phyloP scores from a whole-genome alignment of 2,113 vertebrate species.

The Thalassoma bifasciatum region DNA sequence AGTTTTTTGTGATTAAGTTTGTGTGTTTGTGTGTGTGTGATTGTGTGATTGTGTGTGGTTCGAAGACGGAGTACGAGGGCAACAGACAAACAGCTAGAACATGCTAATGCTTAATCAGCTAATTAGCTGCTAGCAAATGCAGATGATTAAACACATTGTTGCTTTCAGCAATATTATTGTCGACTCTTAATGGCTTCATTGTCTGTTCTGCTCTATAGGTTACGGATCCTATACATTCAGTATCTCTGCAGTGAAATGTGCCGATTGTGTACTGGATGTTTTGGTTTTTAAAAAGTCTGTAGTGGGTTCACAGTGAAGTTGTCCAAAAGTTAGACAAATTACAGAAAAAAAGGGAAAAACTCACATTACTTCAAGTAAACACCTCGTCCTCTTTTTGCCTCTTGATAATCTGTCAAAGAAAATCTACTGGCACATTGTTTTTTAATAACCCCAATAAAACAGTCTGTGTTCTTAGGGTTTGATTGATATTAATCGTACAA shows the following conservation, averaged over 20 bases:
- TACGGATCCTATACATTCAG: slow-evolving; percentile 18
- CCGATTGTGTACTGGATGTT: slow-evolving; percentile 13
- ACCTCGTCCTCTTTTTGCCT: neutral
- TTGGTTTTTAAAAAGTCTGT: neutral
- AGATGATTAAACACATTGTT: slow-evolving; percentile 44
- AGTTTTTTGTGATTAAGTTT: neutral
- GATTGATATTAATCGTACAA: slow-evolving; percentile 39
- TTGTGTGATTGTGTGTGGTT: slow-evolving; percentile 15
- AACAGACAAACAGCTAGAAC: slow-evolving; percentile 6
- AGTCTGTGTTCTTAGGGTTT: slow-evolving; percentile 8
- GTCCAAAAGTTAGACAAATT: slow-evolving; percentile 1
- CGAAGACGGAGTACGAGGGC: neutral
- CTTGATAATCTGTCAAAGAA: slow-evolving; percentile 5
- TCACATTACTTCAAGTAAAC: slow-evolving; percentile 3
- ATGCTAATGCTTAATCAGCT: slow-evolving; percentile 53
- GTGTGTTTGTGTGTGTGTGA: neutral
- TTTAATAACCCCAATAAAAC: slow-evolving; percentile 16
- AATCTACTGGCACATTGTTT: neutral
- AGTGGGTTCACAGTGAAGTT: neutral
- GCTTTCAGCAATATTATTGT: slow-evolving; percentile 55
- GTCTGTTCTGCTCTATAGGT: slow-evolving; percentile 37
- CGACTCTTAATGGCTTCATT: slow-evolving; percentile 55
- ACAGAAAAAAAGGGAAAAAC: neutral
- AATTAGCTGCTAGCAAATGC: slow-evolving; percentile 56
- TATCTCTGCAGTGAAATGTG: slow-evolving; percentile 1